Conservation (phyloP, 2,888 invertebrate species). For the Tipula unca region DNA sequence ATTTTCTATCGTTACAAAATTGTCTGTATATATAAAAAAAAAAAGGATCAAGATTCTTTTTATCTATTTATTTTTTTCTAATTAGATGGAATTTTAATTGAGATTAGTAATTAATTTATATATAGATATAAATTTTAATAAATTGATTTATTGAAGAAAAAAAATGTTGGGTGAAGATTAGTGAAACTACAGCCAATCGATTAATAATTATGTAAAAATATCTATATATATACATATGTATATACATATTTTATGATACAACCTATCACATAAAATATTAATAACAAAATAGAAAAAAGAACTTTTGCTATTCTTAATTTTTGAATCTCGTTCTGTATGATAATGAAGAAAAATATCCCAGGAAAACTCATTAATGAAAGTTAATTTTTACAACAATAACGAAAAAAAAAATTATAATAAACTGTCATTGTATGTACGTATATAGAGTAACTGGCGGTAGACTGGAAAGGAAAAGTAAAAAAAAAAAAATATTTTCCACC, state of each 20-base stretch:
- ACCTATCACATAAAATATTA: background rate
- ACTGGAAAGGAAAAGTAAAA: background rate
- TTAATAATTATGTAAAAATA: too few species aligned
- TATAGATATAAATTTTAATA: background rate
- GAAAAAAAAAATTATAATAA: background rate
- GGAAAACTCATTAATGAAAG: background rate
- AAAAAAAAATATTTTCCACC: background rate
- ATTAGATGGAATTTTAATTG: background rate
- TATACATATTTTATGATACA: background rate
- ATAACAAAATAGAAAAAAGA: background rate
- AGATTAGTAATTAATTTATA: background rate
- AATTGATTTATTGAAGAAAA: background rate
- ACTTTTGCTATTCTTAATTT: background rate
- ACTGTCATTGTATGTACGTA: slow-evolving; percentile 14
- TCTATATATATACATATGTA: too few species aligned
- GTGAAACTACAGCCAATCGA: background rate
- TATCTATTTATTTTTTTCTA: background rate
- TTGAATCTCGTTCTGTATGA: background rate
- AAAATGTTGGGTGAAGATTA: background rate
- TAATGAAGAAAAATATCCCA: background rate
- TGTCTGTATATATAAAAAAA: background rate
- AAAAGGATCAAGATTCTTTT: background rate
- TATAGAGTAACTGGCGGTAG: background rate
- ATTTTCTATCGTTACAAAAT: background rate
- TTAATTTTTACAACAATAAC: background rate